phyloP scores from a whole-genome alignment of 2,113 vertebrate species.

The Laterallus jamaicensis region DNA sequence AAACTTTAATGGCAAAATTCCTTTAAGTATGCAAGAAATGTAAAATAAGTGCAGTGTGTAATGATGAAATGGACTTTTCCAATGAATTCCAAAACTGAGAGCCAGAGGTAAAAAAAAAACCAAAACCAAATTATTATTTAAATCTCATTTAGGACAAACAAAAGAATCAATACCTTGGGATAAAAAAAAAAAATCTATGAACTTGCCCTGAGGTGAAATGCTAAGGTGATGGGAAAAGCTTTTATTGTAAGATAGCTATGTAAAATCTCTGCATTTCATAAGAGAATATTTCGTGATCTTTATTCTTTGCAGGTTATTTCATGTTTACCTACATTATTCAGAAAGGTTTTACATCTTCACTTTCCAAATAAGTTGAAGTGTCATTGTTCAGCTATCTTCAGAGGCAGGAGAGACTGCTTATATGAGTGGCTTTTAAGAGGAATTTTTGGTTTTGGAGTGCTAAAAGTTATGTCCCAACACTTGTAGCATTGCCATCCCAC shows the following conservation, averaged over 20 bases:
- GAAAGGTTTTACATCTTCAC: background rate
- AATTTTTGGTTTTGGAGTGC: background rate
- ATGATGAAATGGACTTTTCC: background rate
- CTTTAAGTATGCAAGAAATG: background rate
- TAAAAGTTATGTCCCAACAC: background rate
- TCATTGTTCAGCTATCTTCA: background rate
- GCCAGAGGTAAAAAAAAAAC: background rate
- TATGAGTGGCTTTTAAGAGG: background rate
- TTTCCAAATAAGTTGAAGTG: background rate
- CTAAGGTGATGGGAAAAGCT: conserved; percentile 25
- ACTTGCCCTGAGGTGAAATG: conserved; percentile 45
- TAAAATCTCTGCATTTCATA: background rate
- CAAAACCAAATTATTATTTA: background rate
- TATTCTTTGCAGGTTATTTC: background rate
- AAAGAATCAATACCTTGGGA: conserved; percentile 42
- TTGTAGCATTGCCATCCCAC: background rate
- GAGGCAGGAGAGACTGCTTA: background rate
- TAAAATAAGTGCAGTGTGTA: background rate
- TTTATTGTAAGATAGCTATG: background rate
- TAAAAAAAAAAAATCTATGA: conserved; percentile 24
- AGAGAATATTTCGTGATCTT: background rate
- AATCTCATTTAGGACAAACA: conserved; percentile 34
- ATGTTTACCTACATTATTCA: background rate
- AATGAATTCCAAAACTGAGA: background rate
- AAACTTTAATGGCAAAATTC: background rate